phyloP scores from a whole-genome alignment of 1,140 invertebrate species.

The Amphibalanus amphitrite region DNA sequence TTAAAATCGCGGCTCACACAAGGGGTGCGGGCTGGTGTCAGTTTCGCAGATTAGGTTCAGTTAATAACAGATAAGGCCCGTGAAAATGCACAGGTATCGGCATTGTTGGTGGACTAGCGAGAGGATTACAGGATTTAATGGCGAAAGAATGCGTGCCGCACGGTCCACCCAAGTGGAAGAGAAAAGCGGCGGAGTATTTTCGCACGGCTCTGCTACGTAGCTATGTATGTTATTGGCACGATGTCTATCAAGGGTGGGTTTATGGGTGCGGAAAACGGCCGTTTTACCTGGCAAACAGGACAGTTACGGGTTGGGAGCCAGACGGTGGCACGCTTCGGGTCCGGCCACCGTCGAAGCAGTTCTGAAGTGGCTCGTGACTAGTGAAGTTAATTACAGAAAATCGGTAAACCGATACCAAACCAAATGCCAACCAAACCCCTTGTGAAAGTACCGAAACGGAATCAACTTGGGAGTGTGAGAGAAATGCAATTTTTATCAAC shows the following conservation, averaged over 20 bases:
- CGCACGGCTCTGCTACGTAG: background rate
- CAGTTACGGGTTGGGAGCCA: too few species aligned
- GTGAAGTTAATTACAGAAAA: too few species aligned
- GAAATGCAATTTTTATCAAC: too few species aligned
- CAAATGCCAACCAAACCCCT: too few species aligned
- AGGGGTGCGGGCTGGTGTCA: background rate
- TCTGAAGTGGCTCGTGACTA: too few species aligned
- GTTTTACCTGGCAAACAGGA: background rate
- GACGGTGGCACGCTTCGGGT: too few species aligned
- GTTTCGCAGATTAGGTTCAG: background rate
- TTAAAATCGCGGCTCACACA: background rate
- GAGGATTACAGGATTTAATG: background rate
- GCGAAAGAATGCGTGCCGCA: background rate
- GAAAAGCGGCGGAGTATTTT: background rate
- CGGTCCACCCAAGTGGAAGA: background rate
- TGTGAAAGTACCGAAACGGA: too few species aligned
- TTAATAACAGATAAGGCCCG: background rate
- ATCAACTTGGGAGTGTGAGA: too few species aligned
- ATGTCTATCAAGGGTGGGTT: background rate
- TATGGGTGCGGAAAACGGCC: background rate
- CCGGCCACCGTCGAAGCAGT: too few species aligned
- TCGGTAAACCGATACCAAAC: too few species aligned
- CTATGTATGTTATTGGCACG: background rate
- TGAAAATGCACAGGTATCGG: background rate
- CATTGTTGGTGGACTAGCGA: background rate